Base-by-base conservation (phyloP, 2,888 invertebrate species). In the Cancer borealis region DNA sequence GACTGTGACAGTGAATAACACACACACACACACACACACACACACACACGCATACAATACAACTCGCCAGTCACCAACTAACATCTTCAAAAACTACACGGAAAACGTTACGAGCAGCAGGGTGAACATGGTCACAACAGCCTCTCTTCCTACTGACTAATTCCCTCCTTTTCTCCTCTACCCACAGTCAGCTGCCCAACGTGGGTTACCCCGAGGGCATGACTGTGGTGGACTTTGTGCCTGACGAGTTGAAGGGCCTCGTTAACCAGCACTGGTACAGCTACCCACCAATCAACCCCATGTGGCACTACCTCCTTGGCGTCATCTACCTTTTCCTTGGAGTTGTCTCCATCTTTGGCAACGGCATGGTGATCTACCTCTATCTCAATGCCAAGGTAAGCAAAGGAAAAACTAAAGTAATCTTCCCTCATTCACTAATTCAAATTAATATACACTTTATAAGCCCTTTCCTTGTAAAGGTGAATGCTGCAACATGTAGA, bases 151-250 rank as follows among this genome's bases (percentile, higher is more conserved):
- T 54, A 17, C 54, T 54, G 54, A 54, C 54, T 54, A 54, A 54
- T 54, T 14, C 12, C 54, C 26, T 89, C 26, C 14, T 14, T 73
- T 6, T 79, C 39, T 79, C 88, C 21, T 14, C 17, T 17, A 14
- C 49, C 45, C 30, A 26, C 87, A 92, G 92, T n/a, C 89, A 88
- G n/a, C 49, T 54, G 17, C 26, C 60, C 30, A 54, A 45, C 39
- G 92, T 94, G 79, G 94, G 94, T n/a, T 94, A 94, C 66, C 94
- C 94, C 21, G 94, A 89, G 8, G 94, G 94, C 46, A 47, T 94
- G 49, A 94, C 92, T 8, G 99, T 73, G n/a, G 94, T 92, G 46
- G 95, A 95, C 93, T 93, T 93, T 21, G 96, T 96, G 45, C 96
- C 96, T 0, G 92, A 95, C 17, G 96, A 96, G 60, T 96, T 96